A percentile compares a stretch with the other conserved stretches of the same genome.
Conservation (phyloP, 2,888 invertebrate genomes). For the Seira sanloemensis region DNA sequence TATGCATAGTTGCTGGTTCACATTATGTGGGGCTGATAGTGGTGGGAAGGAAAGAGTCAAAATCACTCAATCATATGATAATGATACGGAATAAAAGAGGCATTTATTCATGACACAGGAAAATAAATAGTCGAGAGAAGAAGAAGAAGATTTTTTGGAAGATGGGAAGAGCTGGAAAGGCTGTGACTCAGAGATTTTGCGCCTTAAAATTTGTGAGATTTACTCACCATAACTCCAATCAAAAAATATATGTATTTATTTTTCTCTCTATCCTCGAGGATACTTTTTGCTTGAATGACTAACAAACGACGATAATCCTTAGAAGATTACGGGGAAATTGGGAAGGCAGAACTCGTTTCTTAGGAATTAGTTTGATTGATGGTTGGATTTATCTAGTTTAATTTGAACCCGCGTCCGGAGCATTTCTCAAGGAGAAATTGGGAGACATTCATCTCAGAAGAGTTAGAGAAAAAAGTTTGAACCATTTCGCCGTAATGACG, state of each 20-base stretch:
- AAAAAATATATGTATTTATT: neutral
- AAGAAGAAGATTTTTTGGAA: neutral
- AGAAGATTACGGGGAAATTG: neutral
- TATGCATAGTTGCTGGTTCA: too few species aligned
- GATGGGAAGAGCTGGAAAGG: too few species aligned
- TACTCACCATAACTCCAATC: neutral
- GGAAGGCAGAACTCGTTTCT: conserved; percentile 22
- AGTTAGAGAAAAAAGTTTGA: neutral
- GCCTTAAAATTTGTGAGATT: neutral
- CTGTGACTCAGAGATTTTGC: too few species aligned
- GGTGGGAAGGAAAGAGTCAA: neutral
- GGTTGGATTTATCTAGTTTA: conserved; percentile 50
- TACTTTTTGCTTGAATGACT: neutral
- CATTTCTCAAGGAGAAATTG: neutral
- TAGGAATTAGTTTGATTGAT: conserved; percentile 66
- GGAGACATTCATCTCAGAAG: neutral
- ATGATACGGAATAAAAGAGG: neutral
- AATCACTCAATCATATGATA: conserved; percentile 1
- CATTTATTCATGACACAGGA: neutral
- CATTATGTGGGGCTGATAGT: too few species aligned
- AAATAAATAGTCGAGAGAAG: too few species aligned
- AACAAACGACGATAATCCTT: neutral
- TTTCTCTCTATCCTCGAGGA: too few species aligned
- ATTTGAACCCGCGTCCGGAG: neutral
- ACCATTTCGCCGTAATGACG: neutral